Base-by-base conservation (phyloP, 2,888 invertebrate species). In the Acanthosepion lycidas region DNA sequence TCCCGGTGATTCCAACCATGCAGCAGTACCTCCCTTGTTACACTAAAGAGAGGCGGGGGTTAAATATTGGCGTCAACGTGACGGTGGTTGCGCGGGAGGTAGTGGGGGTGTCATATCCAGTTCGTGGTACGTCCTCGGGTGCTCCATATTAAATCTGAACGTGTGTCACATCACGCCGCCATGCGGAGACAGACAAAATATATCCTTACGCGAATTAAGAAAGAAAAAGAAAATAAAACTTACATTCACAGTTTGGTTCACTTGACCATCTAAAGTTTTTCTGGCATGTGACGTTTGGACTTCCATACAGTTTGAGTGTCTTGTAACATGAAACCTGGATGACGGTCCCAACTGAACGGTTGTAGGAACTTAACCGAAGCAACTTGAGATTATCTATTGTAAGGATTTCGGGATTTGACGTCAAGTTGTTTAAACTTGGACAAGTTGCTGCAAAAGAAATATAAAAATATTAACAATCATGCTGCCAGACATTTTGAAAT, bases 191-290 rank as follows among this genome's bases (percentile, higher is more conserved):
- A 42, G 42, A 42, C 42, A 42, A 42, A 42, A 42, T 42, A 3
- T 42, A 42, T 42, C 53, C 4, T 48, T 48, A 55, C 93, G 64
- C 93, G 64, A 94, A 93, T 33, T 33, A 33, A 33, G 33, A 94
- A 28, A 94, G 93, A 93, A 91, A 94, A 64, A 94, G 78, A 94
- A 91, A 94, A 28, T 53, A 94, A 94, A 64, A 64, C 64, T 64
- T 26, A 64, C 64, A 26, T 8, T 64, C 28, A 28, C 64, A 64
- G 3, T 3, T 26, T 26, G 64, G 23, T 64, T 64, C 26, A 28
- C 64, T 23, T 5, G 64, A 26, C 64, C 64, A 64, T 6, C 28
- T 64, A 3, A 64, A 26, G 28, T 64, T 28, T 64, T 64, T 64
- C 64, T 64, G 64, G 28, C 64, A 64, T 26, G 23, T 26, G 28